Base-by-base conservation (phyloP, 2,797 vertebrate genomes). In the Catostomus latipinnis region DNA sequence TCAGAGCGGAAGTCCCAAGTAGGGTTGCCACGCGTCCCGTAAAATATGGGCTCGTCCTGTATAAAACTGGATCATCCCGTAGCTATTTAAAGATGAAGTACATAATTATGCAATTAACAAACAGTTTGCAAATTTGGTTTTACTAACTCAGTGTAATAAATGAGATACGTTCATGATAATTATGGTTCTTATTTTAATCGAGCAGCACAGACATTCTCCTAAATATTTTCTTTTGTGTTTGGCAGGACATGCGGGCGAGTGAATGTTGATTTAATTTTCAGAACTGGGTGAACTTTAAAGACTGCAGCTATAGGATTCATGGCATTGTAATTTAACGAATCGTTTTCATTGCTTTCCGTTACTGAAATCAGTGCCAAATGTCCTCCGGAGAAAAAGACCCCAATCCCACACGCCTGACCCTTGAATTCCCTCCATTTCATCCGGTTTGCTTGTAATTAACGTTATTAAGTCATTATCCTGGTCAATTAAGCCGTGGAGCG, bases 391-490 rank as follows among this genome's bases (percentile, higher is more conserved):
- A 16, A 66, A 65, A 67, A 14, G 43, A 69, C 4, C 6, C 6
- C 4, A 16, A 50, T 45, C 14, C 13, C 3, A 10, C 67, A 58
- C 54, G 9, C 14, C 9, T 66, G 73, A 81, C 57, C 56, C 73
- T 54, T 1, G 54, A 3, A 56, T 49, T 57, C 18, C 71, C 4
- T 6, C 43, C 14, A 9, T 77, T 73, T 56, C 61, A 71, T 45
- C 67, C 58, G 50, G 71, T 65, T 62, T 13, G 66, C 53, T 76
- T 83, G 61, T 80, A 69, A 83, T 82, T 68, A 11, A 50, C 22
- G 71, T 74, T 78, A 85, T 82, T 77, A 84, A 84, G 88, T 79
- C 68, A 72, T 63, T 70, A 78, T 83, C 80, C 76, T 82, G 16
- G 60, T 14, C 74, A 71, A 84, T 86, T 61, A 83, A 56, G 76